These are phyloP conservation scores for Exephanes ischioxanthus DNA, from an alignment of 2,888 invertebrate genomes.

Conservation along the genomic window DNA sequence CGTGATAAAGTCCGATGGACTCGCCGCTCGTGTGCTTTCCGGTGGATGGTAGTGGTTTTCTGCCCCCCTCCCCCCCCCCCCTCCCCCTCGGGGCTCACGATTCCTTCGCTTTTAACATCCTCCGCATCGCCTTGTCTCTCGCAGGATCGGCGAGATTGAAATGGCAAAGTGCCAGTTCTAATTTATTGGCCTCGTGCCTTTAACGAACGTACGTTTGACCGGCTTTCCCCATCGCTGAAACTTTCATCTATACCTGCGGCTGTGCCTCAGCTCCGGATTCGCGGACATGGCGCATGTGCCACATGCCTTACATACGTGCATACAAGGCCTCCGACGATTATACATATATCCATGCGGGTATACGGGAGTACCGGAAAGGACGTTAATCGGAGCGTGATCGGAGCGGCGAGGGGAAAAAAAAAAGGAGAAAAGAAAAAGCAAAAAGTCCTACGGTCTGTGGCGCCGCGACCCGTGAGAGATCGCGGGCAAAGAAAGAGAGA, in stretches of 20 bases:
- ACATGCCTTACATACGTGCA: conserved; percentile 1
- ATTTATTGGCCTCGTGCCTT: conserved; percentile 81
- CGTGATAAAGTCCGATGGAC: conserved; percentile 57
- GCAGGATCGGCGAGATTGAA: conserved; percentile 82
- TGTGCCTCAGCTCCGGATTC: conserved; percentile 1
- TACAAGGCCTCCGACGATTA: neutral
- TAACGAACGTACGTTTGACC: conserved; percentile 80
- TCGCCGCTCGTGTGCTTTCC: conserved; percentile 27
- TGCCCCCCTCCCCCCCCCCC: neutral
- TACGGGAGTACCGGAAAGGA: conserved; percentile 37
- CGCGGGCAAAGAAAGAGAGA: conserved; percentile 48
- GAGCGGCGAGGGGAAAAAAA: conserved; percentile 33
- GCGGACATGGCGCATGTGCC: conserved; percentile 10
- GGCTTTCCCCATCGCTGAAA: conserved; percentile 62
- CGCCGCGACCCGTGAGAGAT: conserved; percentile 43
- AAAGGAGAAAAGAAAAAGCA: too few relatives aligned
- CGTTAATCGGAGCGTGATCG: conserved; percentile 64
- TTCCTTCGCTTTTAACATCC: conserved; percentile 36
- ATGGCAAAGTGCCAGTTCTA: conserved; percentile 83
- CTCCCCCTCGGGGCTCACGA: neutral
- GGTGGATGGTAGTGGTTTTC: conserved; percentile 25
- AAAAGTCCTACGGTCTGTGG: conserved; percentile 6
- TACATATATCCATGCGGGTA: neutral
- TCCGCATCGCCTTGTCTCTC: conserved; percentile 70
- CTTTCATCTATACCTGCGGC: conserved; percentile 49